Evolutionary conservation across 2,797 vertebrate genomes (phyloP).

Genomic region (Rhinella marina): DNA sequence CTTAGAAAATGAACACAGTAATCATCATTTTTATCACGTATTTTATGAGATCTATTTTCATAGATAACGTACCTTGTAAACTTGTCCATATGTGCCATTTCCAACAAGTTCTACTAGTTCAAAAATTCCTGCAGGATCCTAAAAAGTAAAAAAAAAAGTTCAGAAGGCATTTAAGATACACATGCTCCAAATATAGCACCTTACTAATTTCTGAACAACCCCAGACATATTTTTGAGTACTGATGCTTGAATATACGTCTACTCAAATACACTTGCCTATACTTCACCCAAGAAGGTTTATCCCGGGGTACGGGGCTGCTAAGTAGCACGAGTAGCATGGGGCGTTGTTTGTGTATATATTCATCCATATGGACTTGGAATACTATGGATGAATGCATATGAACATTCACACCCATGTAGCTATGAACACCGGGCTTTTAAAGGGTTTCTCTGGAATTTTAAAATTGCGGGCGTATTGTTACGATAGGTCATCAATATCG

Average conservation of each 20-base stretch:
- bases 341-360: no score
- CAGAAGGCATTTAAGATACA: not conserved
- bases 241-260: not conserved
- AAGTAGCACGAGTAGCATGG: no score
- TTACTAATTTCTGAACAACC: not conserved
- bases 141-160: constrained; percentile 61
- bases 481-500: no score
- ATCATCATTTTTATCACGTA: not conserved
- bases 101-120: constrained; percentile 94
- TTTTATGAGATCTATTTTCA: not conserved
- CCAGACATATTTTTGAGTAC: not conserved
- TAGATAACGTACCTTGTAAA: constrained; percentile 86
- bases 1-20: not conserved
- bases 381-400: no score
- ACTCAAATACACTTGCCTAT: not conserved
- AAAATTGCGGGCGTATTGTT: no score
- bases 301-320: no score
- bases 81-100: constrained; percentile 94
- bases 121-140: constrained; percentile 95
- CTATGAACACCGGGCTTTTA: no score
- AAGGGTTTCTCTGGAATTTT: no score
- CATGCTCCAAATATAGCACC: not conserved
- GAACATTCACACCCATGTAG: no score
- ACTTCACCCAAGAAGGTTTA: no score
- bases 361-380: no score